Evolutionary conservation across 1,140 invertebrate genomes (phyloP).

Genomic region (Atta cephalotes): DNA sequence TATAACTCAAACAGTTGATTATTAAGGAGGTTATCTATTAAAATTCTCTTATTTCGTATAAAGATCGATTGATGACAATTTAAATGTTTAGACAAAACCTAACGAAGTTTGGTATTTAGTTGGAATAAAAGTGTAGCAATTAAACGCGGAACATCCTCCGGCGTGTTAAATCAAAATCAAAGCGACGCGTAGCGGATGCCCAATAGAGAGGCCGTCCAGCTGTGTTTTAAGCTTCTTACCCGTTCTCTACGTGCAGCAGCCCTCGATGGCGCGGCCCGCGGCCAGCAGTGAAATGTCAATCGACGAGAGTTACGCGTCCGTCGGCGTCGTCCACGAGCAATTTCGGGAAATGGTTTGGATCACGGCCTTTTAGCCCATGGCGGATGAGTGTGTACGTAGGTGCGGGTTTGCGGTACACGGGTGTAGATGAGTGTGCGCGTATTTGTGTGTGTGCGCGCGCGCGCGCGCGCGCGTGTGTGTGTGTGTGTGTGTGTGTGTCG

Average conservation of each 20-base stretch:
- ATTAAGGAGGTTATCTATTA: background rate
- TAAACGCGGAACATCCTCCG: constrained; percentile 40
- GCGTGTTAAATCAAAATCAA: constrained; percentile 54
- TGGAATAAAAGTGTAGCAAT: background rate
- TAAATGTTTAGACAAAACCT: background rate
- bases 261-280: constrained; percentile 53
- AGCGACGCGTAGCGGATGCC: constrained; percentile 6
- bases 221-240: constrained; percentile 65
- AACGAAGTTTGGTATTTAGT: background rate
- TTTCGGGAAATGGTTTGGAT: constrained; percentile 66
- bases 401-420: constrained; percentile 50
- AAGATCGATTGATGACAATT: background rate
- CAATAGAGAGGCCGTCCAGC: constrained; percentile 16
- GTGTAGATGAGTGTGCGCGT: background rate
- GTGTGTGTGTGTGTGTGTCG: background rate
- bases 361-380: constrained; percentile 60
- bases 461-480: background rate
- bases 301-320: constrained; percentile 55
- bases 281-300: constrained; percentile 59
- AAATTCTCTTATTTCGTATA: background rate
- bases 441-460: background rate
- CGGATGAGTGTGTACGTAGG: constrained; percentile 49
- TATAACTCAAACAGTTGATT: background rate
- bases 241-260: constrained; percentile 38
- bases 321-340: constrained; percentile 49